A percentile compares a stretch with the other conserved stretches of the same genome.
These are phyloP conservation scores for Nephrotoma appendiculata DNA, from an alignment of 2,888 invertebrate species.

Conservation along the genomic window DNA sequence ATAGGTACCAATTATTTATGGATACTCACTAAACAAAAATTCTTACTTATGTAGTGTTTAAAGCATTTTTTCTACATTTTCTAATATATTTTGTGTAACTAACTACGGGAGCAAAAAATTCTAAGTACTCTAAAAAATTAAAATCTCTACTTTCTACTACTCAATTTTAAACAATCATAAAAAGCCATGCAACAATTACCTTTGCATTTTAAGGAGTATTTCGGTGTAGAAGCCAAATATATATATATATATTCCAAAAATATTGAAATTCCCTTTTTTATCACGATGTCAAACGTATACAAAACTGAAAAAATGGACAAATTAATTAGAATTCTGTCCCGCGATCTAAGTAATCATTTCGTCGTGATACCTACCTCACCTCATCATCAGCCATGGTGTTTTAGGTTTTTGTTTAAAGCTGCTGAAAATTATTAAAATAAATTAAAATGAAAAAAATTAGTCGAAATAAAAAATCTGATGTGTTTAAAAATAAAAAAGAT, in stretches of 20 bases:
- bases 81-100: not conserved
- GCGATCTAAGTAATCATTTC: conserved; percentile 1
- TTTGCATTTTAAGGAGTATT: not conserved
- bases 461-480: not conserved
- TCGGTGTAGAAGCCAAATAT: not conserved
- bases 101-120: not conserved
- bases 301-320: conserved; percentile 16
- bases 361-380: conserved; percentile 61
- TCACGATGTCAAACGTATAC: not conserved
- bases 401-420: conserved; percentile 23
- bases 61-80: not conserved
- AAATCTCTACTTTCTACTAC: not conserved
- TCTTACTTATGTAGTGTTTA: not conserved
- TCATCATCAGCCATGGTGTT: conserved; percentile 84
- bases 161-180: not conserved
- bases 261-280: not conserved
- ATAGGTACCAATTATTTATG: not conserved
- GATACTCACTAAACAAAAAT: not conserved
- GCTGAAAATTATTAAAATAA: not conserved
- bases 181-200: conserved; percentile 1
- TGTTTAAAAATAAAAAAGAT: not conserved
- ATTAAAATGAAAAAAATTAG: not conserved
- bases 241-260: not conserved
- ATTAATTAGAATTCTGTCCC: conserved; percentile 11
- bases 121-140: not conserved